Evolutionary conservation across 1,140 invertebrate species (phyloP).

Genomic region (Drosophila albomicans): DNA sequence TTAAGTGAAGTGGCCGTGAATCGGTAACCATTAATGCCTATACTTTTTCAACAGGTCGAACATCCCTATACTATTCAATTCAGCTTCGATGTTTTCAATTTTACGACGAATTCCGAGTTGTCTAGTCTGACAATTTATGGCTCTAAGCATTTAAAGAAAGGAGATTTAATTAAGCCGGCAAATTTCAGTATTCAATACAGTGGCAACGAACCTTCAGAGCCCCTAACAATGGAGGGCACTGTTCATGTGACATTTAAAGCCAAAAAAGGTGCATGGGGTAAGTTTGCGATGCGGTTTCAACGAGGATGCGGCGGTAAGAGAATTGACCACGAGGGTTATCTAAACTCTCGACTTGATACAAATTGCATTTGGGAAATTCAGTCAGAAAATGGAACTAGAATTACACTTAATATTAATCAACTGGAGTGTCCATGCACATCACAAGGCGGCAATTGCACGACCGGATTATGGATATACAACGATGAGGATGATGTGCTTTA

Average conservation of each 20-base stretch:
- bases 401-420: conserved; percentile 60
- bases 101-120: conserved; percentile 23
- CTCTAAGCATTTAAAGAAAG: too few relatives aligned
- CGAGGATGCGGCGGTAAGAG: conserved; percentile 57
- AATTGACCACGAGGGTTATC: conserved; percentile 42
- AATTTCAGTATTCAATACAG: neutral
- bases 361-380: conserved; percentile 59
- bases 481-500: conserved; percentile 46
- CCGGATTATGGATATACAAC: conserved; percentile 41
- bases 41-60: neutral
- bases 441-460: conserved; percentile 38
- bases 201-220: neutral
- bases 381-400: conserved; percentile 43
- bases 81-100: conserved; percentile 54
- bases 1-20: too few relatives aligned
- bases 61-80: conserved; percentile 2
- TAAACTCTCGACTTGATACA: conserved; percentile 57
- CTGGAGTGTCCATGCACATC: conserved; percentile 54
- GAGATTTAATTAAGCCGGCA: too few relatives aligned
- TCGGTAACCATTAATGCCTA: too few relatives aligned
- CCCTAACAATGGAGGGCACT: conserved; percentile 10
- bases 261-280: conserved; percentile 36
- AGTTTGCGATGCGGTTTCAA: conserved; percentile 53
- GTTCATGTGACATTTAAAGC: conserved; percentile 46
- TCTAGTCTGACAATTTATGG: neutral